Base-by-base conservation (phyloP, 2,113 vertebrate genomes). In the Hipposideros armiger region DNA sequence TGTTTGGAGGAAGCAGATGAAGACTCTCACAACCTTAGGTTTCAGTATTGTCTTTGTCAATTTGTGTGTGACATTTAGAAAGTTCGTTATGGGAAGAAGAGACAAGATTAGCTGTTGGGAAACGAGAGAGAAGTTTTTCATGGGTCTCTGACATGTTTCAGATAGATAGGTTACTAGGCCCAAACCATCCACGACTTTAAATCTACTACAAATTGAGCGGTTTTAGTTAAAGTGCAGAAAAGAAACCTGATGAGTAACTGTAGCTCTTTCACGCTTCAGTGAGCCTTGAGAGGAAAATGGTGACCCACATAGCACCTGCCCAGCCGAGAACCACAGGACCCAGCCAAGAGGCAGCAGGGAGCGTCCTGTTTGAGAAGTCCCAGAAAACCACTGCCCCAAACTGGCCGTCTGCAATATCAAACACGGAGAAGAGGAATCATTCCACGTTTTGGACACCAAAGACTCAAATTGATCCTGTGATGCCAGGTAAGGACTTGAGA, bases 241-340 rank as follows among this genome's bases (percentile, higher is more conserved):
- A 89, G 58, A 87, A 76, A 66, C 11, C 24, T 22, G 64, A 14
- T 28, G 60, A 81, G 22, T 95, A 84, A 97, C 15, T 10, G 24
- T 0, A 40, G 15, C 47, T 91, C n/a, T 97, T 92, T 54, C 69
- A 11, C 72, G 54, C 36, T 96, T 24, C 93, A 99, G 99, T 99
- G 80, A 98, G 99, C 90, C 95, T 98, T 2, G 98, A 98, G 87
- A 98, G 98, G 64, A 99, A 99, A 98, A 94, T 97, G 0, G 98
- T 99, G 91, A 98, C 98, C 36, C 99, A 99, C 26, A 60, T 97
- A 0, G 98, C 70, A 2, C 96, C 96, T 36, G 86, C 94, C 45
- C 98, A 97, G 70, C 98, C 98, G 19, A 96, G 76, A 81, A 97
- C 83, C 19, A n/a, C 56, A 4, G 98, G 94, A 14, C 91, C 96